phyloP scores from a whole-genome alignment of 1,140 invertebrate genomes.

The Lordiphosa stackelbergi region DNA sequence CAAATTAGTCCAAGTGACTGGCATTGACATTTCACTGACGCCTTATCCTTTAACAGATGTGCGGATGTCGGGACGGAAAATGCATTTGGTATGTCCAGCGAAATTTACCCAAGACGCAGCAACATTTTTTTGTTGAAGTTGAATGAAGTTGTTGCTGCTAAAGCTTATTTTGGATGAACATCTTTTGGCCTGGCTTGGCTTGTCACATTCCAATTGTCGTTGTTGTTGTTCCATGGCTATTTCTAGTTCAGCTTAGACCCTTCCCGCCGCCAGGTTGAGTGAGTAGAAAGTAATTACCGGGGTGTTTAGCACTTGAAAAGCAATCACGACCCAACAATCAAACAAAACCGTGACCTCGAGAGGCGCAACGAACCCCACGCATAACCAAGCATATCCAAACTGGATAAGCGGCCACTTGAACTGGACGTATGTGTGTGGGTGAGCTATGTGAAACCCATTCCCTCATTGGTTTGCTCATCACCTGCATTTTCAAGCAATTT shows the following conservation, averaged over 20 bases:
- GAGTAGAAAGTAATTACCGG: slow-evolving; percentile 35
- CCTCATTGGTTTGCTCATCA: not conserved
- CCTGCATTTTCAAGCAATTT: slow-evolving; percentile 1
- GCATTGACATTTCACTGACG: slow-evolving; percentile 17
- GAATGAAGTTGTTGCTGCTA: slow-evolving; percentile 36
- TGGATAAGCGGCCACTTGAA: slow-evolving; percentile 50
- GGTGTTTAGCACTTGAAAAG: slow-evolving; percentile 21
- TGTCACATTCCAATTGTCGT: slow-evolving; percentile 21
- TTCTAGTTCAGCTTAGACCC: slow-evolving; percentile 25
- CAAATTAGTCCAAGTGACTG: slow-evolving; percentile 13
- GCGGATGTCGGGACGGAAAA: slow-evolving; percentile 35
- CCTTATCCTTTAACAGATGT: slow-evolving; percentile 7
- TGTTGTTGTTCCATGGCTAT: slow-evolving; percentile 5
- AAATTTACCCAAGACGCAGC: slow-evolving; percentile 49
- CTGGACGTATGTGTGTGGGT: not conserved
- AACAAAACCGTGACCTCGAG: slow-evolving; percentile 37
- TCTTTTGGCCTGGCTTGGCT: slow-evolving; percentile 40
- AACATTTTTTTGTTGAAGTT: slow-evolving; percentile 29
- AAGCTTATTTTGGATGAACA: slow-evolving; percentile 36
- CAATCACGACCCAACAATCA: slow-evolving; percentile 23
- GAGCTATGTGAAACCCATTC: not conserved
- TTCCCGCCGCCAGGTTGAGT: slow-evolving; percentile 17
- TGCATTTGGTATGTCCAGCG: slow-evolving; percentile 56
- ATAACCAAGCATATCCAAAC: slow-evolving; percentile 13
- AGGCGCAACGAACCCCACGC: slow-evolving; percentile 25